Evolutionary conservation across 2,888 invertebrate species (phyloP).

Genomic region (Entomobrya proxima): DNA sequence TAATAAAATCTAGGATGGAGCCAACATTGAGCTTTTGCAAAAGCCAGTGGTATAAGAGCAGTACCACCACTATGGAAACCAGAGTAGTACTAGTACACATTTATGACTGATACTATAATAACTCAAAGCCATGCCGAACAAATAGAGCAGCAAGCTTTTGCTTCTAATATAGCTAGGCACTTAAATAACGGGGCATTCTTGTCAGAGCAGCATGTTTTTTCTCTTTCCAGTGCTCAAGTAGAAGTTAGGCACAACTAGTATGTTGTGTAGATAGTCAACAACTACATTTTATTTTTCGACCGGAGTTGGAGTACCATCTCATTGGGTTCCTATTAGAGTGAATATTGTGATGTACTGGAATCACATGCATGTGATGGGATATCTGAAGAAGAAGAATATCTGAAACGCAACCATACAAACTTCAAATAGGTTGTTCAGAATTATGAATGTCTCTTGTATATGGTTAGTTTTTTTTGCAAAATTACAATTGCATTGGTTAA

Average conservation of each 20-base stretch:
- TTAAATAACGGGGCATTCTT: constrained; percentile 5
- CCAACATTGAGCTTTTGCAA: constrained; percentile 13
- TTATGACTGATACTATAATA: constrained; percentile 55
- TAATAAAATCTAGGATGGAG: constrained; percentile 40
- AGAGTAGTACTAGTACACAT: constrained; percentile 26
- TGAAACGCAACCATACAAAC: constrained; percentile 48
- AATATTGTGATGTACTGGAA: neutral
- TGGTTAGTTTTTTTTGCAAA: neutral
- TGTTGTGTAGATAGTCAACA: neutral
- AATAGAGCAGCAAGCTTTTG: constrained; percentile 22
- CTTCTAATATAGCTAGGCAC: neutral
- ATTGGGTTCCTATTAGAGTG: neutral
- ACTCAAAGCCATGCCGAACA: constrained; percentile 53
- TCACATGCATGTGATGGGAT: neutral
- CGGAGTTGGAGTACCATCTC: constrained; percentile 3
- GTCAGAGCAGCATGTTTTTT: neutral
- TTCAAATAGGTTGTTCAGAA: neutral
- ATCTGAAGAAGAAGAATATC: too few species aligned
- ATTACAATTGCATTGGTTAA: constrained; percentile 4
- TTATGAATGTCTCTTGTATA: neutral
- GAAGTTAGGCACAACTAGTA: neutral
- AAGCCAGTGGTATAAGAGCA: neutral
- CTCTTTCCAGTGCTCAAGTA: neutral
- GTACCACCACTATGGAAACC: constrained; percentile 7
- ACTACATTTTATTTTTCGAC: neutral